Conservation (phyloP, 2,888 invertebrate genomes). For the Zygothrica quintamaculata region DNA sequence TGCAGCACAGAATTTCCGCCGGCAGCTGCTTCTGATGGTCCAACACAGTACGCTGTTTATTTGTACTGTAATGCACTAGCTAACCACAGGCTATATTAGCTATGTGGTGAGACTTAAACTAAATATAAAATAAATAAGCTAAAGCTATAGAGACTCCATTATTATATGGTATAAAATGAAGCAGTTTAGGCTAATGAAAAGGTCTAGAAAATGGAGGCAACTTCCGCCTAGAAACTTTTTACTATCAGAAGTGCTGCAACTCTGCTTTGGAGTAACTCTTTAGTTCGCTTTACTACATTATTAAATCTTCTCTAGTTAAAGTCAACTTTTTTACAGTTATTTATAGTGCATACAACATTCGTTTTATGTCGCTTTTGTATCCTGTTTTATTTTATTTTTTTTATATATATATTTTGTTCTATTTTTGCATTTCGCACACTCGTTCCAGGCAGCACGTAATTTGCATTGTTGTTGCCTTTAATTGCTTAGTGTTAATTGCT, state of each 20-base stretch:
- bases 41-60: conserved; percentile 55
- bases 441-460: conserved; percentile 72
- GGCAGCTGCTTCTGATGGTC: conserved; percentile 25
- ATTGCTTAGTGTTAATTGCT: conserved; percentile 79
- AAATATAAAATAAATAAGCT: no score
- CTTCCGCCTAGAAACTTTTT: no score
- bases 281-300: no score
- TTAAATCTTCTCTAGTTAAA: no score
- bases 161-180: no score
- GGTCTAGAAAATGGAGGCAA: no score
- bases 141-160: no score
- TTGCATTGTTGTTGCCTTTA: conserved; percentile 79
- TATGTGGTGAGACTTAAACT: background rate
- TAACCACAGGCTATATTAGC: conserved; percentile 4
- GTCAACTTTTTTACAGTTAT: no score
- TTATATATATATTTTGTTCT: conserved; percentile 31
- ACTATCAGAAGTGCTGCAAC: no score
- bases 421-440: conserved; percentile 51
- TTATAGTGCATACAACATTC: conserved; percentile 33
- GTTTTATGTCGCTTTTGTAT: background rate
- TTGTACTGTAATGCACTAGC: conserved; percentile 42
- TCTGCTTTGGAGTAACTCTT: no score
- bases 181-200: no score
- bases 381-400: conserved; percentile 22
- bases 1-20: conserved; percentile 54